Conservation (phyloP, 2,797 vertebrate species). For the Galaxias olidus region DNA sequence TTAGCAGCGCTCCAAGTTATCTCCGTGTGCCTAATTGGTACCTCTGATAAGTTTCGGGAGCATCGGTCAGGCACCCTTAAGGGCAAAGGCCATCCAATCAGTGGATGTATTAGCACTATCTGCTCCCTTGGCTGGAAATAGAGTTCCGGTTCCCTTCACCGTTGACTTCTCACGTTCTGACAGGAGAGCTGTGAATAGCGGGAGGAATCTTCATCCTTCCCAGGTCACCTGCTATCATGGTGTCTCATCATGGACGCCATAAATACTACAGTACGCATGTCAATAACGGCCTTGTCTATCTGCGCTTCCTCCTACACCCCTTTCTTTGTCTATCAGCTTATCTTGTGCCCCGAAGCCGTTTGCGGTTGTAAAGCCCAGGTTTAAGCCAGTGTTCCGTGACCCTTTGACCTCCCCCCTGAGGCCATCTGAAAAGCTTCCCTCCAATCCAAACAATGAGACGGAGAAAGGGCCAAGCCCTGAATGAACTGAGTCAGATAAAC, state of each 20-base stretch:
- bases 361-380: neutral
- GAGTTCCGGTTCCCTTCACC: neutral
- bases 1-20: neutral
- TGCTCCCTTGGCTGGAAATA: constrained; percentile 8
- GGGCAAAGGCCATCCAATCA: constrained; percentile 20
- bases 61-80: constrained; percentile 6
- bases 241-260: neutral
- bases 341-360: neutral
- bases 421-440: constrained; percentile 1
- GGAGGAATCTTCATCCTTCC: neutral
- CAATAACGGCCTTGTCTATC: too few relatives aligned
- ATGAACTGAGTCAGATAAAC: constrained; percentile 10
- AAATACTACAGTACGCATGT: too few relatives aligned
- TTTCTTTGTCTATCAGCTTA: neutral
- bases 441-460: constrained; percentile 6
- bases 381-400: constrained; percentile 1
- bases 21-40: constrained; percentile 7
- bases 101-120: constrained; percentile 8
- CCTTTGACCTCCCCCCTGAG: constrained; percentile 2
- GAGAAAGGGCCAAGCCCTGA: constrained; percentile 4
- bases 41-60: constrained; percentile 3
- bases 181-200: neutral
- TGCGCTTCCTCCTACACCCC: neutral
- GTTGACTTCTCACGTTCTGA: too few relatives aligned
- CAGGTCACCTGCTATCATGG: neutral